These are phyloP conservation scores for Thalassarche chlororhynchos DNA, from an alignment of 2,113 vertebrate species.

Conservation along the genomic window DNA sequence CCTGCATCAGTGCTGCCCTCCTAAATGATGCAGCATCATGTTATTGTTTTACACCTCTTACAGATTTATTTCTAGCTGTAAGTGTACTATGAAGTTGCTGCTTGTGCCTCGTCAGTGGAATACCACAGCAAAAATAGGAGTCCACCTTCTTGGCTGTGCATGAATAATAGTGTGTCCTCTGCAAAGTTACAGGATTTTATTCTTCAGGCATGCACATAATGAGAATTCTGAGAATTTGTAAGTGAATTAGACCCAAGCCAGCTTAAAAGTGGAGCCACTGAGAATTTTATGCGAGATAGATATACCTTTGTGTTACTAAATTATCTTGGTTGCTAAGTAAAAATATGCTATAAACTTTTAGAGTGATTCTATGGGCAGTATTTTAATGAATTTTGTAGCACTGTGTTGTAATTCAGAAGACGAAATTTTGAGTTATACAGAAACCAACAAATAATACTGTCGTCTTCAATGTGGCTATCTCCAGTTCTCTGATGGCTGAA, in stretches of 20 bases:
- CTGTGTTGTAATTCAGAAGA: neutral
- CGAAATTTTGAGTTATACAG: neutral
- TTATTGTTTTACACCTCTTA: neutral
- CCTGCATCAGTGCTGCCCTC: neutral
- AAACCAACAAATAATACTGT: neutral
- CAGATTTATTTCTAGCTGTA: neutral
- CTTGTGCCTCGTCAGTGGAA: neutral
- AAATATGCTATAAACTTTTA: neutral
- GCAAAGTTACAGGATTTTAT: neutral
- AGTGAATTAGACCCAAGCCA: neutral
- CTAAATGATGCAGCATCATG: neutral
- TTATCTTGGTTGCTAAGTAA: neutral
- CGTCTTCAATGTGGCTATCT: neutral
- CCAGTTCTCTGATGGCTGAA: neutral
- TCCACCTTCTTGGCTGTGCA: neutral
- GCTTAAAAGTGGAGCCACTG: neutral
- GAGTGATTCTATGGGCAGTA: neutral
- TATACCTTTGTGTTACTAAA: neutral
- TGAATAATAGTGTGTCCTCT: neutral
- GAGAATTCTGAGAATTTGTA: neutral
- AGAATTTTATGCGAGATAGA: neutral
- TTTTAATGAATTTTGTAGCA: neutral
- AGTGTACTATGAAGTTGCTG: neutral
- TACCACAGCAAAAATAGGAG: neutral
- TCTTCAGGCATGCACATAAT: neutral